Conservation (phyloP, 1,140 invertebrate species). For the Leptinotarsa texana region DNA sequence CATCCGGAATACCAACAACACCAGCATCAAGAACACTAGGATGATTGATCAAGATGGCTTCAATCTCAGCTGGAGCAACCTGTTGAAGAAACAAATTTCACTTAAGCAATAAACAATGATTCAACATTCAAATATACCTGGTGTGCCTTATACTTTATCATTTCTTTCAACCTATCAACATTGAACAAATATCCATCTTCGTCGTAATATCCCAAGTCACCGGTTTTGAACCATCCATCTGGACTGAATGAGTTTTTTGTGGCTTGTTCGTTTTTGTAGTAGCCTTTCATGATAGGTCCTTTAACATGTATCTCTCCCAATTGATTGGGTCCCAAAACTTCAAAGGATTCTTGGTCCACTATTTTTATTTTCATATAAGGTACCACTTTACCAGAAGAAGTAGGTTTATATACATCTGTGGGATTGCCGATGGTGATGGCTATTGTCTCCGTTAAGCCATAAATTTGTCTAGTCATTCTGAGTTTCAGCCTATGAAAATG, state of each 20-base stretch:
- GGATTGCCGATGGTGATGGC: slow-evolving; percentile 23
- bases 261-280: slow-evolving; percentile 64
- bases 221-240: slow-evolving; percentile 77
- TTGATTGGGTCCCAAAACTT: slow-evolving; percentile 62
- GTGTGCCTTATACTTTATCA: slow-evolving; percentile 80
- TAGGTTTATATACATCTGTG: slow-evolving; percentile 12
- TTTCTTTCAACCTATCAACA: slow-evolving; percentile 77
- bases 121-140: slow-evolving; percentile 60
- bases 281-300: slow-evolving; percentile 64
- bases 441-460: slow-evolving; percentile 34
- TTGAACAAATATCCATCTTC: slow-evolving; percentile 70
- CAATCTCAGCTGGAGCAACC: slow-evolving; percentile 76
- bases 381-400: slow-evolving; percentile 50
- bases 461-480: slow-evolving; percentile 20
- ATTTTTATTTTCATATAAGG: slow-evolving; percentile 64
- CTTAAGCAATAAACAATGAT: not conserved
- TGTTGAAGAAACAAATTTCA: slow-evolving; percentile 52
- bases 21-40: slow-evolving; percentile 70
- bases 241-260: slow-evolving; percentile 65
- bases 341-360: slow-evolving; percentile 64
- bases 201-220: slow-evolving; percentile 78
- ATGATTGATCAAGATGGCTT: slow-evolving; percentile 69
- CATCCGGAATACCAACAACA: slow-evolving; percentile 72
- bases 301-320: slow-evolving; percentile 74
- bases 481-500: slow-evolving; percentile 21